Conservation (phyloP, 2,113 vertebrate genomes). For the Mugil cephalus region DNA sequence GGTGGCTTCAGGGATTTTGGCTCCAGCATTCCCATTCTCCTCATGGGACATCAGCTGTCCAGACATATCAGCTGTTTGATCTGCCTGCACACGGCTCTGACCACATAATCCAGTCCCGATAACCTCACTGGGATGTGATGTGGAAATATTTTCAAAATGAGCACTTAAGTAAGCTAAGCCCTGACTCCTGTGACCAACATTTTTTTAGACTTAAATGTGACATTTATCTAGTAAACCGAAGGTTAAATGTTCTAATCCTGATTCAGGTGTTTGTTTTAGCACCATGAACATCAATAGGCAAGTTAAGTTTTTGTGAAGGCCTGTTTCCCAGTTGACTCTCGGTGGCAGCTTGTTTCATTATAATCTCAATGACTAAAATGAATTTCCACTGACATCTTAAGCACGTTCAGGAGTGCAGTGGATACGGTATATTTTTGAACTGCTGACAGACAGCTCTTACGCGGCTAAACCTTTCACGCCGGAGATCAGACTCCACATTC, state of each 20-base stretch:
- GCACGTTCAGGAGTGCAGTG: neutral
- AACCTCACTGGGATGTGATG: neutral
- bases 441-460: slow-evolving; percentile 20
- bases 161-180: neutral
- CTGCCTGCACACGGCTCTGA: slow-evolving; percentile 1
- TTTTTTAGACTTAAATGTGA: neutral
- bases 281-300: too few species aligned
- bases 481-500: slow-evolving; percentile 37
- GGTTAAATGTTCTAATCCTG: neutral
- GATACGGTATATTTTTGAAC: neutral
- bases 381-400: neutral
- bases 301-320: too few species aligned
- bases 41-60: slow-evolving; percentile 29
- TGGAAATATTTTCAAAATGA: neutral
- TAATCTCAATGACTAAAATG: neutral
- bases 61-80: slow-evolving; percentile 13
- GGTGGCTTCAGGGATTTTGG: neutral
- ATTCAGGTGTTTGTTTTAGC: neutral
- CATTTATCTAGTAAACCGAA: neutral
- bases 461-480: slow-evolving; percentile 19
- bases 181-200: neutral
- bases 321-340: neutral
- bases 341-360: neutral
- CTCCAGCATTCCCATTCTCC: neutral
- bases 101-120: neutral